A percentile compares a stretch with the other conserved stretches of the same genome.
These are phyloP conservation scores for Epinotia bilunana DNA, from an alignment of 2,888 invertebrate species.

Conservation along the genomic window DNA sequence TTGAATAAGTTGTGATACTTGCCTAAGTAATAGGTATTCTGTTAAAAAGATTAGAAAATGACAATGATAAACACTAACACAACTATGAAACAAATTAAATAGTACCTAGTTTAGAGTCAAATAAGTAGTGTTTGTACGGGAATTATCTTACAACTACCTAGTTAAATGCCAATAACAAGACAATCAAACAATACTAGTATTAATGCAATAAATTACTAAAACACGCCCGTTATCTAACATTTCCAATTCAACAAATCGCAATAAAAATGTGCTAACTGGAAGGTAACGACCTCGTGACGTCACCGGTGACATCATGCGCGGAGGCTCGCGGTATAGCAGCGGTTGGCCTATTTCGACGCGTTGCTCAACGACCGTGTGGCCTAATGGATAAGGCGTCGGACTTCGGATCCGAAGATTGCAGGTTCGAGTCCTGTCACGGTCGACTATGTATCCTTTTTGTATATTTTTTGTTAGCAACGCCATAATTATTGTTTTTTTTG, in stretches of 20 bases:
- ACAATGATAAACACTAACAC: too few species aligned
- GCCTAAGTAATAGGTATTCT: too few species aligned
- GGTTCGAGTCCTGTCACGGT: slow-evolving; percentile 87
- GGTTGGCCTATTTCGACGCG: slow-evolving; percentile 59
- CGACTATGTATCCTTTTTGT: slow-evolving; percentile 52
- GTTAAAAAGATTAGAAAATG: too few species aligned
- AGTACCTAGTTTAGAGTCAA: not conserved
- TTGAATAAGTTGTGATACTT: too few species aligned
- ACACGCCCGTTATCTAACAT: slow-evolving; percentile 18
- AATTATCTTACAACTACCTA: not conserved
- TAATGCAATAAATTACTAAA: slow-evolving; percentile 9
- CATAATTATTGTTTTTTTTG: not conserved
- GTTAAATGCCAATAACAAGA: not conserved
- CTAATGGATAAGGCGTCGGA: slow-evolving; percentile 89
- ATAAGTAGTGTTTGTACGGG: not conserved
- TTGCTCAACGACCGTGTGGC: slow-evolving; percentile 83
- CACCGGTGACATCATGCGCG: slow-evolving; percentile 59
- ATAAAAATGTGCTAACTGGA: slow-evolving; percentile 29
- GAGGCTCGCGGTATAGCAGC: slow-evolving; percentile 58
- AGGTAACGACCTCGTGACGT: slow-evolving; percentile 60
- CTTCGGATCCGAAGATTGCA: slow-evolving; percentile 90
- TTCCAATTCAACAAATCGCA: slow-evolving; percentile 23
- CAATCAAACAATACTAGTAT: not conserved
- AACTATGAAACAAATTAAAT: not conserved
- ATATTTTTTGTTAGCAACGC: slow-evolving; percentile 11